Conservation (phyloP, 2,888 invertebrate genomes). For the Lasioglossum vierecki region DNA sequence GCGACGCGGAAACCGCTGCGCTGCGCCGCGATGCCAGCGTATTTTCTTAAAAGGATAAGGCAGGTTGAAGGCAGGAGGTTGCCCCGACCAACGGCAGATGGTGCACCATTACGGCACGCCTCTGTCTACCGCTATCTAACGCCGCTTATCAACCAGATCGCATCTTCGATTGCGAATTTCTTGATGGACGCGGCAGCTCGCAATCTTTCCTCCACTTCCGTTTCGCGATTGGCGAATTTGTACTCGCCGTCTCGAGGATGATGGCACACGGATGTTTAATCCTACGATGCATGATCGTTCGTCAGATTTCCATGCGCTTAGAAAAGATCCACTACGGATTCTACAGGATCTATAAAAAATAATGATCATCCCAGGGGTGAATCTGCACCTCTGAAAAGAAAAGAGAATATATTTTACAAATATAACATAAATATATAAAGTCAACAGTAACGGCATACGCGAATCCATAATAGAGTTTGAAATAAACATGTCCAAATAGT, state of each 20-base stretch:
- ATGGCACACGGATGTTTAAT: not conserved
- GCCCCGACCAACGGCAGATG: slow-evolving; percentile 68
- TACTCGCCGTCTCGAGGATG: not conserved
- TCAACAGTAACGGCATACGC: no score
- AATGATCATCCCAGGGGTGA: no score
- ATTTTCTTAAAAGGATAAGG: slow-evolving; percentile 69
- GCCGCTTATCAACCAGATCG: slow-evolving; percentile 28
- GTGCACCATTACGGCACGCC: slow-evolving; percentile 70
- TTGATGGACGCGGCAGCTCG: not conserved
- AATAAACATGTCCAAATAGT: not conserved
- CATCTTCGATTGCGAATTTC: not conserved
- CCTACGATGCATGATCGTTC: not conserved
- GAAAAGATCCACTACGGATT: no score
- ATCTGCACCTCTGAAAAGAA: no score
- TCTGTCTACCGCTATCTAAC: not conserved
- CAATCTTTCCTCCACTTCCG: not conserved
- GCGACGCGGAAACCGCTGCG: slow-evolving; percentile 23
- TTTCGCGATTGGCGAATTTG: not conserved
- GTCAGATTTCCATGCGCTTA: not conserved
- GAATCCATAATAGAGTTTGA: not conserved
- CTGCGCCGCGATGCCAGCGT: slow-evolving; percentile 13
- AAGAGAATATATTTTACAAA: no score
- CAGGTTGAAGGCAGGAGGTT: slow-evolving; percentile 54
- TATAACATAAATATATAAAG: no score
- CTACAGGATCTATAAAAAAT: no score